Base-by-base conservation (phyloP, 2,797 vertebrate species). In the Nyctibius grandis region DNA sequence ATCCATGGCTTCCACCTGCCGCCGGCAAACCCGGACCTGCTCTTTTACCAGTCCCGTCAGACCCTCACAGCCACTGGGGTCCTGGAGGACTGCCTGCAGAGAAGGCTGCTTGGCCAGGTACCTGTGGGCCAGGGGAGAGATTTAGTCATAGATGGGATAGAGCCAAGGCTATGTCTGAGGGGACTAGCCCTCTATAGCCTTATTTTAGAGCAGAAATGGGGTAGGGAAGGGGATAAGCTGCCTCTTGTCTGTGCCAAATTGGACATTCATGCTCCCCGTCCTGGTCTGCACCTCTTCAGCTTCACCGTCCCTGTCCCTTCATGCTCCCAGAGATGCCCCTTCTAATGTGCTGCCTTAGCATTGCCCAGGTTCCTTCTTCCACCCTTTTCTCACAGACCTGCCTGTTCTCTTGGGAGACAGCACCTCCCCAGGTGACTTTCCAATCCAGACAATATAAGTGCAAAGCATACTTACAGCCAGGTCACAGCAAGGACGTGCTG, bases 1-100 rank as follows among this genome's bases (percentile, higher is more conserved):
- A 93, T 98, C 98, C 98, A 98, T 98, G 94, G 98, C 98, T 98
- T 98, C 98, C 92, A 96, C 97, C 95, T 98, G 97, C 38, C 85
- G 29, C 91, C 74, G 88, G 96, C 98, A 99, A 87, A 98, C 59
- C 13, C 28, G 87, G 89, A 98, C 97, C 97, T 99, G 98, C 92
- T 98, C 98, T 18, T 97, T 98, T 29, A 97, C 97, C 96, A 98
- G 97, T n/a, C 98, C 98, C 29, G 50, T 94, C 92, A 98, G 97
- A 72, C 98, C 97, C 11, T 95, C 96, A 33, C 98, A 98, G 86
- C 96, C 97, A 82, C 96, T 93, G 45, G 97, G 88, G 59, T 98
- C 98, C 15, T 16, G 83, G 87, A 99, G 97, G 21, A 97, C 96
- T 74, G 25, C 77, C 31, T 95, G 94, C 85, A 98, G 98, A 73